These are phyloP conservation scores for Cryptophagus acutangulus DNA, from an alignment of 2,888 invertebrate species.

Conservation along the genomic window DNA sequence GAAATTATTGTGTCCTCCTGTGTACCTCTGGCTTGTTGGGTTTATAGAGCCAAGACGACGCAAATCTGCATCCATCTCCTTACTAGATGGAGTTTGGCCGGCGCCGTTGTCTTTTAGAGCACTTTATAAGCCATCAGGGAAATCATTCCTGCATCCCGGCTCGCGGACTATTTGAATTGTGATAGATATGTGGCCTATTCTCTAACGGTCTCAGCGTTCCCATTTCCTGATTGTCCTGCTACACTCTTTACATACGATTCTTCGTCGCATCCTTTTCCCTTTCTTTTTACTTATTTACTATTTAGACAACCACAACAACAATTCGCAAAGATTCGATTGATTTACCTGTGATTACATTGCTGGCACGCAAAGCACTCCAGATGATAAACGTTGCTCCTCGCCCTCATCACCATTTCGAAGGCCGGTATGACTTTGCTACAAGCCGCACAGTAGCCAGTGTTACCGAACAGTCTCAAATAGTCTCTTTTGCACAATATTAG, in stretches of 20 bases:
- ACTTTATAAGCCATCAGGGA: slow-evolving; percentile 55
- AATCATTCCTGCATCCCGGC: slow-evolving; percentile 48
- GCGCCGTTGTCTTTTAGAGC: slow-evolving; percentile 42
- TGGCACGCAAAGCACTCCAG: slow-evolving; percentile 98
- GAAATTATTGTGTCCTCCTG: slow-evolving; percentile 23
- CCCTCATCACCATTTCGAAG: slow-evolving; percentile 99
- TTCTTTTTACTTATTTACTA: neutral
- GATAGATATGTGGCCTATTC: slow-evolving; percentile 43
- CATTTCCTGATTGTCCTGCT: slow-evolving; percentile 32
- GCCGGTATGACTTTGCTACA: slow-evolving; percentile 98
- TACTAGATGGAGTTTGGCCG: slow-evolving; percentile 26
- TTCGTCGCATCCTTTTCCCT: slow-evolving; percentile 8
- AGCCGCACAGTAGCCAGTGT: slow-evolving; percentile 93
- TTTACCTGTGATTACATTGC: slow-evolving; percentile 95
- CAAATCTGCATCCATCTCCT: slow-evolving; percentile 28
- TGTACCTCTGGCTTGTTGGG: slow-evolving; percentile 10
- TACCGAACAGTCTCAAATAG: slow-evolving; percentile 93
- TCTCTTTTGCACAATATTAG: slow-evolving; percentile 93
- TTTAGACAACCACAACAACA: neutral
- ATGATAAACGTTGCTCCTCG: slow-evolving; percentile 94
- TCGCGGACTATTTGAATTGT: slow-evolving; percentile 44
- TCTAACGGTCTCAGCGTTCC: slow-evolving; percentile 30
- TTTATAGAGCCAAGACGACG: no score
- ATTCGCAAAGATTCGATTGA: neutral
- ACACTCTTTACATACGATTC: slow-evolving; percentile 31